These are phyloP conservation scores for Lacanobia wlatinum DNA, from an alignment of 2,888 invertebrate genomes.

Conservation along the genomic window DNA sequence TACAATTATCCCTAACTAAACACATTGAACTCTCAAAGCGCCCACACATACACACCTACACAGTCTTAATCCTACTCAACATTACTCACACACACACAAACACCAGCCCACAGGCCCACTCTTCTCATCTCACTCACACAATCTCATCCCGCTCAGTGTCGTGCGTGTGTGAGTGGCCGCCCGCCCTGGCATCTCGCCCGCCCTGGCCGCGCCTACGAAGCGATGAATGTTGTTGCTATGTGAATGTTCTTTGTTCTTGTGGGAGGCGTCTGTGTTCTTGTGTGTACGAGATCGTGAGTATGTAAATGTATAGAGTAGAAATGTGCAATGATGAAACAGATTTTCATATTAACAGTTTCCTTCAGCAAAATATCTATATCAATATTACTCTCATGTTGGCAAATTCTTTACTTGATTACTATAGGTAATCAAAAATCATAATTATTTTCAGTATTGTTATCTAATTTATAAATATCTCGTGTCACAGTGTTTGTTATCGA, in stretches of 20 bases:
- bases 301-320: not conserved
- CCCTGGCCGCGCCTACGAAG: slow-evolving; percentile 64
- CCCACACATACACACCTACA: not conserved
- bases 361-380: not conserved
- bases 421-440: too few species aligned
- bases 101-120: slow-evolving; percentile 33
- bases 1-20: not conserved
- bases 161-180: slow-evolving; percentile 54
- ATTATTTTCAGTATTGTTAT: too few species aligned
- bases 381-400: too few species aligned
- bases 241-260: slow-evolving; percentile 53
- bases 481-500: too few species aligned
- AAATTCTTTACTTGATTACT: too few species aligned
- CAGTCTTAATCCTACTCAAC: not conserved
- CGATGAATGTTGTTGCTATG: slow-evolving; percentile 54
- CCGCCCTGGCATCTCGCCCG: slow-evolving; percentile 69
- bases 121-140: slow-evolving; percentile 47
- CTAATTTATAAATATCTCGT: too few species aligned
- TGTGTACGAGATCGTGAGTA: slow-evolving; percentile 6
- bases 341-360: too few species aligned
- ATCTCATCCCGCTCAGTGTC: not conserved
- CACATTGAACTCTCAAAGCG: not conserved
- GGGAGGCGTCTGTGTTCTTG: slow-evolving; percentile 34
- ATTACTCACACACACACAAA: slow-evolving; percentile 3
- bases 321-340: not conserved